Evolutionary conservation across 2,888 invertebrate species (phyloP).

Genomic region (Parnassius glacialis): DNA sequence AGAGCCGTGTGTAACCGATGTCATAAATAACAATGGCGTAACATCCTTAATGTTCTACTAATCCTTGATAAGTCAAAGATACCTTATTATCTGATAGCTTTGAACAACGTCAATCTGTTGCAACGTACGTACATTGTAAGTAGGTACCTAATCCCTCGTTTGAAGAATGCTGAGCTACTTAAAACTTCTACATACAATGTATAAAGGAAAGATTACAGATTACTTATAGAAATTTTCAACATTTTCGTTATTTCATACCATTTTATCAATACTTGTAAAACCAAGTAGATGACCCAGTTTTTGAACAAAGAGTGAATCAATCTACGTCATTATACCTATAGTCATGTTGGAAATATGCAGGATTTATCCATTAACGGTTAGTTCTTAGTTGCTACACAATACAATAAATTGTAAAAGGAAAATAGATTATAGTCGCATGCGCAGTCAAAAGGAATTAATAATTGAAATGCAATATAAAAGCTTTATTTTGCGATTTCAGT

Average conservation of each 20-base stretch:
- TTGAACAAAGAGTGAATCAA: conserved; percentile 70
- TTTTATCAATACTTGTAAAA: conserved; percentile 56
- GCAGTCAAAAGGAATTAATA: no score
- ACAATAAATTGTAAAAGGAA: no score
- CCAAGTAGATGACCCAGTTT: conserved; percentile 65
- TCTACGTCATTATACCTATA: conserved; percentile 27
- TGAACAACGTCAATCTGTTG: conserved; percentile 42
- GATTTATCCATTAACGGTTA: conserved; percentile 33
- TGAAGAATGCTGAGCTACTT: neutral
- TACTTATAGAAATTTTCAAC: conserved; percentile 22
- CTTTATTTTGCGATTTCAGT: no score
- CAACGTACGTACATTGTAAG: conserved; percentile 1
- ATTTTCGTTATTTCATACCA: conserved; percentile 39
- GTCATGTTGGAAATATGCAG: conserved; percentile 41
- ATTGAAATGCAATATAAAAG: no score
- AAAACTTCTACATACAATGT: no score
- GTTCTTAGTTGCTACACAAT: neutral
- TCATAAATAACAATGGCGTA: conserved; percentile 71
- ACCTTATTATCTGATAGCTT: conserved; percentile 38
- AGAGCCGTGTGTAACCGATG: conserved; percentile 51
- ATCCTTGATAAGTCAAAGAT: conserved; percentile 60
- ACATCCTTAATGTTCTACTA: conserved; percentile 53
- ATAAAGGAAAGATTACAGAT: no score
- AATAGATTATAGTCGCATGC: no score
- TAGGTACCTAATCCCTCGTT: conserved; percentile 8